Conservation (phyloP, 2,797 vertebrate species). For the Sebastolobus alascanus region DNA sequence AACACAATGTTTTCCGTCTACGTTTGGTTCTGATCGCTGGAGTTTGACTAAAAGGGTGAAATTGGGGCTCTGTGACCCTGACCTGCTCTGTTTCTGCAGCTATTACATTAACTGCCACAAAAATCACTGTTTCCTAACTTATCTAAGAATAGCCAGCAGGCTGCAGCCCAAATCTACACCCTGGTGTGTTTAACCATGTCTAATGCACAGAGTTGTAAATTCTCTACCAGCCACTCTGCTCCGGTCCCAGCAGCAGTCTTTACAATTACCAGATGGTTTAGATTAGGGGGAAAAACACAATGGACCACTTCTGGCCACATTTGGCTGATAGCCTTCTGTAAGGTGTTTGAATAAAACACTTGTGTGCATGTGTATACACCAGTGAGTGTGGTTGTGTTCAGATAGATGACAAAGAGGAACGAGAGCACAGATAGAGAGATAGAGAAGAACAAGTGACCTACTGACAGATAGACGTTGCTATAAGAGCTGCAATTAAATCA, state of each 20-base stretch:
- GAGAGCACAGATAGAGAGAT: neutral
- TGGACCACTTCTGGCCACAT: slow-evolving; percentile 49
- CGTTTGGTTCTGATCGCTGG: slow-evolving; percentile 21
- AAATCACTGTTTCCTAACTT: slow-evolving; percentile 38
- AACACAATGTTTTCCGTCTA: slow-evolving; percentile 19
- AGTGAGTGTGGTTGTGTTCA: slow-evolving; percentile 2
- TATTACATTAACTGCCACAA: slow-evolving; percentile 18
- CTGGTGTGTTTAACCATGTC: slow-evolving; percentile 51
- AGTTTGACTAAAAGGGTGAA: slow-evolving; percentile 36
- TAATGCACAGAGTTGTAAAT: slow-evolving; percentile 64
- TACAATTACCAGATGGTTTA: slow-evolving; percentile 60
- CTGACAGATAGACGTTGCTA: neutral
- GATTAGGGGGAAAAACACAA: slow-evolving; percentile 56
- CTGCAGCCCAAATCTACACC: slow-evolving; percentile 27
- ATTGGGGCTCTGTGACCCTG: slow-evolving; percentile 38
- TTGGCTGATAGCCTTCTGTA: slow-evolving; percentile 30
- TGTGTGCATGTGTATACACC: neutral
- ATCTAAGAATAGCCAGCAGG: slow-evolving; percentile 43
- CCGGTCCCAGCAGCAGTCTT: slow-evolving; percentile 32
- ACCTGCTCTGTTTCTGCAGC: slow-evolving; percentile 32
- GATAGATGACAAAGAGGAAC: slow-evolving; percentile 5
- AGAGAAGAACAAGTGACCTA: neutral
- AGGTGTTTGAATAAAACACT: slow-evolving; percentile 17
- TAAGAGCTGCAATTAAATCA: neutral
- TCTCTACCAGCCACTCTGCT: slow-evolving; percentile 47